phyloP scores from a whole-genome alignment of 2,113 vertebrate genomes.

The Columba janthina region DNA sequence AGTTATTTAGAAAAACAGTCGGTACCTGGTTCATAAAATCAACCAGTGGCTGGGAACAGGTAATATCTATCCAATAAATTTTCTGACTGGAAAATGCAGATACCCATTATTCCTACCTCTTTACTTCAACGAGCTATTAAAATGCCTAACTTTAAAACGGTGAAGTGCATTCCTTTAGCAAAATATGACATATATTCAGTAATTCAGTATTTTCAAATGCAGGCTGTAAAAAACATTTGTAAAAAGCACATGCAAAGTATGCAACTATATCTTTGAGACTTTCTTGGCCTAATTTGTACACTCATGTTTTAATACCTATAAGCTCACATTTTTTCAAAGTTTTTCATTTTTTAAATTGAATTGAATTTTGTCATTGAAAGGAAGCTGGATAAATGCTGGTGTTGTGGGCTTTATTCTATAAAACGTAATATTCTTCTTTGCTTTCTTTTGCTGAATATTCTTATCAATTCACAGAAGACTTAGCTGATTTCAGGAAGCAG shows the following conservation, averaged over 20 bases:
- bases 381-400: not conserved
- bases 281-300: not conserved
- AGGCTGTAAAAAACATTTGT: not conserved
- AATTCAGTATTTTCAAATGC: not conserved
- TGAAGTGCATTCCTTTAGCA: not conserved
- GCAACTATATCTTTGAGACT: not conserved
- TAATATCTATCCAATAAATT: not conserved
- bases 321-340: not conserved
- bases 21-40: not conserved
- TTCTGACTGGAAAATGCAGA: not conserved
- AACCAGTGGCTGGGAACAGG: not conserved
- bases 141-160: not conserved
- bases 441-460: not conserved
- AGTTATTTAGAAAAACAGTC: not conserved
- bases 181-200: not conserved
- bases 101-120: not conserved
- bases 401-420: not conserved
- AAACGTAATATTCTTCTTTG: not conserved
- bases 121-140: not conserved
- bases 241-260: not conserved
- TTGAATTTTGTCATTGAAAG: not conserved
- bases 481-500: constrained; percentile 30
- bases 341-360: not conserved
- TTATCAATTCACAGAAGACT: constrained; percentile 2
- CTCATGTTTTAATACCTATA: not conserved